Percentiles rank a stretch among this genome's conserved stretches.
Evolutionary conservation across 2,113 vertebrate genomes (phyloP).

Genomic region (Camelus bactrianus): DNA sequence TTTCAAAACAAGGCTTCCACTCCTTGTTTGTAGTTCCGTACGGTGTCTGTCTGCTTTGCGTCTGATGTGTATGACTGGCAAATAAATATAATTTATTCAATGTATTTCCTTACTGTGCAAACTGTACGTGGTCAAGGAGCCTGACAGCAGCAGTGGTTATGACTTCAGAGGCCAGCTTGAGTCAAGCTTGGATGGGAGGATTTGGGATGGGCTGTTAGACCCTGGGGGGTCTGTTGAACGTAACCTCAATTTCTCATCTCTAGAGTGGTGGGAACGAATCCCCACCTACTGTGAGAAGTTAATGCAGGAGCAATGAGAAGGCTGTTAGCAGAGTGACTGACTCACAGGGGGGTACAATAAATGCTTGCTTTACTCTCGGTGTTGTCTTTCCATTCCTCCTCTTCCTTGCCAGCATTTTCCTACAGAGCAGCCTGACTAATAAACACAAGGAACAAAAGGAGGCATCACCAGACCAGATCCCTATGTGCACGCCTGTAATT

Average conservation of each 20-base stretch:
- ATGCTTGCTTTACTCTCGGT: neutral
- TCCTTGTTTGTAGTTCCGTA: neutral
- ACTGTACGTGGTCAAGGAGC: neutral
- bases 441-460: neutral
- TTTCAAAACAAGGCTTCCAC: slow-evolving; percentile 4
- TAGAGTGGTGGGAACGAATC: neutral
- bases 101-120: neutral
- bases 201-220: neutral
- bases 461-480: neutral
- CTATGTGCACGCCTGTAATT: neutral
- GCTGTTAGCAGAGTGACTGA: neutral
- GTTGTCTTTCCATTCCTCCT: neutral
- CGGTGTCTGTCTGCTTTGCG: neutral
- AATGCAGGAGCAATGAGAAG: neutral
- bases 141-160: neutral
- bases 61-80: neutral
- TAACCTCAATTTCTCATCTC: neutral
- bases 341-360: fast-evolving
- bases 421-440: neutral
- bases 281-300: neutral
- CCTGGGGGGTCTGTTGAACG: neutral
- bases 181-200: neutral
- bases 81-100: neutral
- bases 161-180: neutral
- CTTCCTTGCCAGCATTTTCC: neutral